phyloP scores from a whole-genome alignment of 2,888 invertebrate genomes.

The Chrysina gloriosa region DNA sequence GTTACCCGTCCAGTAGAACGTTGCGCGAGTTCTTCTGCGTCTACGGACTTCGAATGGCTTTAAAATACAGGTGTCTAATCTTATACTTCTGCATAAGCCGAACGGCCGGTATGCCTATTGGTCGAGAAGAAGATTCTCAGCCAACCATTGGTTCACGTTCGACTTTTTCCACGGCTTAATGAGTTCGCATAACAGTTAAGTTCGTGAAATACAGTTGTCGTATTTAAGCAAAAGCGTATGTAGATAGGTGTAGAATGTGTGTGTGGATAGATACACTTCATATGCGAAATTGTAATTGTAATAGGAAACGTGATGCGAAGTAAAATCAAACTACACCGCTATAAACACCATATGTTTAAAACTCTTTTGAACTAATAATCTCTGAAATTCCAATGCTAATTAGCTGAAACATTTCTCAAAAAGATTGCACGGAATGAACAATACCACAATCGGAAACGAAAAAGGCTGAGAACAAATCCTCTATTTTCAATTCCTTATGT shows the following conservation, averaged over 20 bases:
- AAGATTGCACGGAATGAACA: too few relatives aligned
- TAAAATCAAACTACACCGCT: background rate
- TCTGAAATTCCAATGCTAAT: too few relatives aligned
- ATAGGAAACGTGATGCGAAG: background rate
- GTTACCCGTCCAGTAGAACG: slow-evolving; percentile 42
- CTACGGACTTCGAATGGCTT: slow-evolving; percentile 59
- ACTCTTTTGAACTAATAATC: too few relatives aligned
- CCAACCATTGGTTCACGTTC: slow-evolving; percentile 54
- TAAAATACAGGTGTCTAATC: slow-evolving; percentile 60
- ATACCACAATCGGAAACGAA: too few relatives aligned
- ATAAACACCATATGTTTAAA: too few relatives aligned
- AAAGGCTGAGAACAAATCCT: too few relatives aligned
- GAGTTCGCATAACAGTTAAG: slow-evolving; percentile 58
- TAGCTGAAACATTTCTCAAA: too few relatives aligned
- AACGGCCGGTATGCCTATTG: slow-evolving; percentile 59
- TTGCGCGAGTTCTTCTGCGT: slow-evolving; percentile 48
- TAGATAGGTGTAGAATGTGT: background rate
- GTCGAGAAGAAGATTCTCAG: slow-evolving; percentile 54
- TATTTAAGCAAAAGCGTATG: slow-evolving; percentile 24
- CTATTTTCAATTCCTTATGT: too few relatives aligned
- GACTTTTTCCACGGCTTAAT: slow-evolving; percentile 57
- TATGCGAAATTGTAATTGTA: background rate
- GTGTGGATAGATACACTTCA: background rate
- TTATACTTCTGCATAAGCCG: slow-evolving; percentile 59
- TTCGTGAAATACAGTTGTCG: slow-evolving; percentile 53